Percentiles rank a stretch among this genome's conserved stretches.
These are phyloP conservation scores for Teleiodes luculella DNA, from an alignment of 2,888 invertebrate species.

Conservation along the genomic window DNA sequence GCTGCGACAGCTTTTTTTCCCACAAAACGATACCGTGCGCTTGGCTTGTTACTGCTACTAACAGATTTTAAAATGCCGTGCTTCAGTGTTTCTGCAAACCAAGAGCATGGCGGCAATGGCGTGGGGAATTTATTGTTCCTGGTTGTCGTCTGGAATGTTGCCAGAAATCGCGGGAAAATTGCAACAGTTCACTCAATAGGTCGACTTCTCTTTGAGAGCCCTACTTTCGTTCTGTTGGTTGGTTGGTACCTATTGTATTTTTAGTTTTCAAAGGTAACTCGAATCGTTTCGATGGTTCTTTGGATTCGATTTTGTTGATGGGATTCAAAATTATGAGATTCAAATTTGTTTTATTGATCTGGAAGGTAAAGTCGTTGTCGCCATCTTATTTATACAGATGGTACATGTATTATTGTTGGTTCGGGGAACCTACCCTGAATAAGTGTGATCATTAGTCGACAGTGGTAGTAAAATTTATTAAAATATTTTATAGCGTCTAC, in stretches of 20 bases:
- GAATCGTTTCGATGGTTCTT: background rate
- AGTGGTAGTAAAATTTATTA: too few relatives aligned
- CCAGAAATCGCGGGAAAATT: background rate
- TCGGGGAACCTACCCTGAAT: too few relatives aligned
- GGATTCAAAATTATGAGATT: too few relatives aligned
- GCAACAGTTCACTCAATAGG: background rate
- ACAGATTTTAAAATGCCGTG: background rate
- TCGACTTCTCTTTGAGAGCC: background rate
- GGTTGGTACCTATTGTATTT: background rate
- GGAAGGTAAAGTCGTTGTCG: too few relatives aligned
- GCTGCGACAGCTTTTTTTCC: too few relatives aligned
- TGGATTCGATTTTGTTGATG: too few relatives aligned
- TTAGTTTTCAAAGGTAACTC: background rate
- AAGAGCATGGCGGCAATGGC: background rate
- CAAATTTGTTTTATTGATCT: too few relatives aligned
- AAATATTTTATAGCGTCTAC: too few relatives aligned
- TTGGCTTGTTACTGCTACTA: background rate
- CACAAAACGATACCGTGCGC: too few relatives aligned
- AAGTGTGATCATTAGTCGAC: too few relatives aligned
- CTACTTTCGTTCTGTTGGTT: background rate
- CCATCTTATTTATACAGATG: too few relatives aligned
- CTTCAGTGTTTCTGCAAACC: background rate
- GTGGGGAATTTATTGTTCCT: background rate
- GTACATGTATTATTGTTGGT: too few relatives aligned
- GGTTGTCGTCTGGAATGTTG: background rate